phyloP scores from a whole-genome alignment of 2,113 vertebrate genomes.

The Murina feae region DNA sequence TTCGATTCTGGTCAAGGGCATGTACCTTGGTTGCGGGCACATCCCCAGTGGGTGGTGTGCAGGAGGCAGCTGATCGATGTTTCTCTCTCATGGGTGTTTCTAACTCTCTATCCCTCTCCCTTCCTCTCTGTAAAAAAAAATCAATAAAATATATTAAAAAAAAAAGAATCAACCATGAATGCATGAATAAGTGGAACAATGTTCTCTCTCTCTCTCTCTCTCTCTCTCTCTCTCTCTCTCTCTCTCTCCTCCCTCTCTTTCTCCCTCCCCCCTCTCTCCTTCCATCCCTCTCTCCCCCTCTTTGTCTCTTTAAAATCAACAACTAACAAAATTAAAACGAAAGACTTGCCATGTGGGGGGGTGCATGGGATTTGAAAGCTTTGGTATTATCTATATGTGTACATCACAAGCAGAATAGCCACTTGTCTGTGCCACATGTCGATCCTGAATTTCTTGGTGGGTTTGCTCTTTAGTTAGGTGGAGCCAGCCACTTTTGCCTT shows the following conservation, averaged over 20 bases:
- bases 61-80: too few species aligned
- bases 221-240: too few species aligned
- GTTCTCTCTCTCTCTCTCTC: too few species aligned
- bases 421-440: background rate
- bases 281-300: background rate
- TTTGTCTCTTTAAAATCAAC: background rate
- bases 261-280: fast-evolving
- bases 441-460: slow-evolving; percentile 11
- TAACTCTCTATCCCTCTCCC: too few species aligned
- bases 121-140: too few species aligned
- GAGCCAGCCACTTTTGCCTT: slow-evolving; percentile 32
- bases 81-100: too few species aligned
- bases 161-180: background rate
- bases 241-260: background rate
- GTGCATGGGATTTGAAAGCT: background rate
- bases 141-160: too few species aligned
- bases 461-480: slow-evolving; percentile 21
- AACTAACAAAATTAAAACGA: background rate
- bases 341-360: background rate
- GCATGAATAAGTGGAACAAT: background rate
- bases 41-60: too few species aligned
- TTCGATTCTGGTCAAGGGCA: too few species aligned
- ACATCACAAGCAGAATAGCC: background rate
- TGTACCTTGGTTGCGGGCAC: too few species aligned
- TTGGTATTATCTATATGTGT: background rate